Base-by-base conservation (phyloP, 2,797 vertebrate genomes). In the Cheirogaleus major region DNA sequence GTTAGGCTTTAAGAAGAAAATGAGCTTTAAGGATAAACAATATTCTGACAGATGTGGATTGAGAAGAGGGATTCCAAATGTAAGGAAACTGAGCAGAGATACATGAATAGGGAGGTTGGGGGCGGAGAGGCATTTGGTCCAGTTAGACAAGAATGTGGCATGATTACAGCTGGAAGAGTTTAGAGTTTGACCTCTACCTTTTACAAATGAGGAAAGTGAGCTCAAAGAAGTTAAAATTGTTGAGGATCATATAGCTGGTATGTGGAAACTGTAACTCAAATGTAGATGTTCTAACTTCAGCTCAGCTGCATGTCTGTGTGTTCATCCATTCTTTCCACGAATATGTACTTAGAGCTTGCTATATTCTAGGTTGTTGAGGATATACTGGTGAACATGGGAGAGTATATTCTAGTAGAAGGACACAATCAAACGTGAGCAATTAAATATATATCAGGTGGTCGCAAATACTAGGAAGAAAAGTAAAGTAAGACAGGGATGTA, bases 21-120 rank as follows among this genome's bases (percentile, higher is more conserved):
- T 93, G 57, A 72, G 84, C 78, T 82, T 87, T 80, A 94, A 82
- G 65, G 75, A 38, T 80, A 57, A 80, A 70, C 27, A 79, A 0
- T 63, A 86, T 95, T 91, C 70, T 96, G 81, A 79, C 57, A 85
- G 67, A 30, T 86, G 6, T 94, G 57, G 22, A 86, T 87, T 97
- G 83, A 72, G 48, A 92, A 96, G 38, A 76, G 30, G 18, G 59
- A 85, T 65, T 89, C 55, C 35, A 95, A 4, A 50, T 75, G 80
- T n/a, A 96, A 75, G 38, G 73, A 90, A 70, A 90, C 48, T 38
- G n/a, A 84, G 43, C 50, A 93, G 30, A 88, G 20, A 14, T 80
- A 48, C 0, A 7, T 67, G 69, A 23, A 67, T 73, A 61, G 35
- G 30, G 41, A 87, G 45, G 13, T n/a, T 79, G 70, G 9, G 52